Conservation (phyloP, 2,888 invertebrate genomes). For the Watsonalla binaria region DNA sequence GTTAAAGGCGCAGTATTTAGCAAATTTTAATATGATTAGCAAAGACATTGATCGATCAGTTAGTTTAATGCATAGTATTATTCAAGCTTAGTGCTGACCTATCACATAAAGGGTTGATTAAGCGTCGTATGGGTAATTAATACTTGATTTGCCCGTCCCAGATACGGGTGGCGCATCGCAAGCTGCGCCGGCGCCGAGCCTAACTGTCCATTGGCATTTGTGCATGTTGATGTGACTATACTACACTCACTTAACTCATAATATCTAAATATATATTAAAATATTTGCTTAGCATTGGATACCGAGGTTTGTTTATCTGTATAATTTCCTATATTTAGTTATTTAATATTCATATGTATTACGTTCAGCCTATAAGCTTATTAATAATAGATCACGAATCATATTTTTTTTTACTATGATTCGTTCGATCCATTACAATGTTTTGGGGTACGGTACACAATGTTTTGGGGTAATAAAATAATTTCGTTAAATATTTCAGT, state of each 20-base stretch:
- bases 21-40: background rate
- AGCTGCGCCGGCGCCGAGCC: slow-evolving; percentile 64
- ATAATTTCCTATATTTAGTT: background rate
- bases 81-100: slow-evolving; percentile 15
- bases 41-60: background rate
- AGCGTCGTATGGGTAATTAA: slow-evolving; percentile 63
- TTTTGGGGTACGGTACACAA: too few relatives aligned
- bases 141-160: slow-evolving; percentile 69
- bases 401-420: too few relatives aligned
- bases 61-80: slow-evolving; percentile 1
- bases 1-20: background rate
- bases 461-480: background rate
- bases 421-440: too few relatives aligned
- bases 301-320: background rate
- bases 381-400: background rate
- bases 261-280: slow-evolving; percentile 2
- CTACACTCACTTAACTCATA: slow-evolving; percentile 18
- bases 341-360: background rate
- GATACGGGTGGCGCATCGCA: slow-evolving; percentile 70
- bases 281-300: background rate
- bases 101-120: slow-evolving; percentile 54
- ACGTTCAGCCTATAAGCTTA: too few relatives aligned
- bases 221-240: slow-evolving; percentile 40
- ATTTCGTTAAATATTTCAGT: too few relatives aligned
- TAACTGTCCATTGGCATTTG: slow-evolving; percentile 72